Evolutionary conservation across 2,888 invertebrate species (phyloP).

Genomic region (Isotomurus palustris): DNA sequence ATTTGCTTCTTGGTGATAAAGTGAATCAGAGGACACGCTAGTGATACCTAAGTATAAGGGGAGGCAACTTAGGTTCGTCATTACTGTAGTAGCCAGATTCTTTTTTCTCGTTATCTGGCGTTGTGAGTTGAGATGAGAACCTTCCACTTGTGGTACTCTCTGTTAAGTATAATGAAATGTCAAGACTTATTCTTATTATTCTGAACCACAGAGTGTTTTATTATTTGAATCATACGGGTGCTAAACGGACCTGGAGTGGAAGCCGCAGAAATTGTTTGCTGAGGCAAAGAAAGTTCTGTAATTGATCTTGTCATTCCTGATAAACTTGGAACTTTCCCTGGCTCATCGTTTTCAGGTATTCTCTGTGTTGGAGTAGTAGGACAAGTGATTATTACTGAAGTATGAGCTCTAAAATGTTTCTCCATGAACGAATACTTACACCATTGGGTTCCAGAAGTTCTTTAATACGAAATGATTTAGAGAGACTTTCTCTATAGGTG

Average conservation of each 20-base stretch:
- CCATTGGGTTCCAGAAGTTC: constrained; percentile 75
- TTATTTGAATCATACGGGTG: not conserved
- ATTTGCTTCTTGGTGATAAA: no score
- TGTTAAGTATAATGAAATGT: no score
- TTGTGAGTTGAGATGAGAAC: constrained; percentile 44
- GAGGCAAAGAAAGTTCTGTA: constrained; percentile 42
- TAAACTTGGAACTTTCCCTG: constrained; percentile 39
- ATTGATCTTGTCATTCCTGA: constrained; percentile 43
- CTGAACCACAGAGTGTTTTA: not conserved
- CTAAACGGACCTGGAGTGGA: constrained; percentile 41
- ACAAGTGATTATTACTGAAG: no score
- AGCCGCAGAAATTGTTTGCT: constrained; percentile 41
- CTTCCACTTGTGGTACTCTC: constrained; percentile 46
- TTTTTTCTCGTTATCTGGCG: constrained; percentile 46
- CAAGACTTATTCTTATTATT: no score
- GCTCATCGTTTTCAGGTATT: constrained; percentile 44
- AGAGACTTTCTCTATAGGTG: constrained; percentile 70
- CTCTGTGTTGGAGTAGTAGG: no score
- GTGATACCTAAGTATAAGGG: constrained; percentile 42
- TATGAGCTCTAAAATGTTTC: not conserved
- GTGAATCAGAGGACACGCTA: not conserved
- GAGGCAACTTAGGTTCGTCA: constrained; percentile 42
- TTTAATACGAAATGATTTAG: constrained; percentile 67
- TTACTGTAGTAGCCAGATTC: constrained; percentile 45
- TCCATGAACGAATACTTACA: constrained; percentile 52